These are phyloP conservation scores for Cydia fagiglandana DNA, from an alignment of 1,140 invertebrate species.

Conservation along the genomic window DNA sequence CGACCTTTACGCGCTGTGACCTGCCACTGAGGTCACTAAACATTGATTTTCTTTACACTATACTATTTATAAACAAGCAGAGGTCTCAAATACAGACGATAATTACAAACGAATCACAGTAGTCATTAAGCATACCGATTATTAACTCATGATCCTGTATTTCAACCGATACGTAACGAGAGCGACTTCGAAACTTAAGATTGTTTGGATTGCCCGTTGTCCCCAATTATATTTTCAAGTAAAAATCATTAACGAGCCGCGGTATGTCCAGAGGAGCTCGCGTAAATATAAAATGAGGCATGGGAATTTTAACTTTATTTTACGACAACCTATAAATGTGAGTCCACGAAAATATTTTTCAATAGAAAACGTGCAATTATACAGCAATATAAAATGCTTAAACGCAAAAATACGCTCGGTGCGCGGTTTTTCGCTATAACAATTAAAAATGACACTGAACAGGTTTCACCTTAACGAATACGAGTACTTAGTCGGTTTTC, in stretches of 20 bases:
- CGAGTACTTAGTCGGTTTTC: no score
- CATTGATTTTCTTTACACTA: not conserved
- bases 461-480: no score
- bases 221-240: not conserved
- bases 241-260: not conserved
- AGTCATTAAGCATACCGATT: not conserved
- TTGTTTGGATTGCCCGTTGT: not conserved
- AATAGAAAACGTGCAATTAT: no score
- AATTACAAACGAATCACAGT: slow-evolving; percentile 11
- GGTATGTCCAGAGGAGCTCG: not conserved
- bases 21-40: slow-evolving; percentile 11
- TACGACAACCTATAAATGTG: no score
- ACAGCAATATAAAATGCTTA: no score
- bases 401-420: no score
- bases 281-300: no score
- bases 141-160: slow-evolving; percentile 18
- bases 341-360: no score
- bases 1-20: slow-evolving; percentile 15
- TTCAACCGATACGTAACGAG: slow-evolving; percentile 19
- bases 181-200: slow-evolving; percentile 3
- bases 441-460: no score
- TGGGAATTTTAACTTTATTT: no score
- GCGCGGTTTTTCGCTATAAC: no score
- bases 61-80: slow-evolving; percentile 8
- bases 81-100: not conserved